Conservation (phyloP, 2,113 vertebrate genomes). For the Mormyrus lacerda region DNA sequence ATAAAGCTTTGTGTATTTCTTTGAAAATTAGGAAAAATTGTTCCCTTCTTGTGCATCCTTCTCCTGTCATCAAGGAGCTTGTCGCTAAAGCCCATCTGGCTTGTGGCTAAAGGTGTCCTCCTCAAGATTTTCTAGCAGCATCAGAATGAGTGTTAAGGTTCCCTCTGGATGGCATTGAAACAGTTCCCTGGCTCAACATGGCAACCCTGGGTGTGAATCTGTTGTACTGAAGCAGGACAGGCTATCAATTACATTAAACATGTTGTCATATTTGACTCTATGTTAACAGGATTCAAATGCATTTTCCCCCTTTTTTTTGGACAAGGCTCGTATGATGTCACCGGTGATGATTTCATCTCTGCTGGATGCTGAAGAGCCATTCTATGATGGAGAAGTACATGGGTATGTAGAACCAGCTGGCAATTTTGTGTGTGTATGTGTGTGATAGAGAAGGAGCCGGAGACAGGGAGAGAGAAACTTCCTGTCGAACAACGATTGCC, state of each 20-base stretch:
- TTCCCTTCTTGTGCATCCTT: not conserved
- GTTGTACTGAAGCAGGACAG: not conserved
- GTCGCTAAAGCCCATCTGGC: not conserved
- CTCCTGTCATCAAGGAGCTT: not conserved
- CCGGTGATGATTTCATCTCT: constrained; percentile 20
- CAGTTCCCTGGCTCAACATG: not conserved
- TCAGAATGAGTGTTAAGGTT: not conserved
- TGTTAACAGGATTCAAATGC: not conserved
- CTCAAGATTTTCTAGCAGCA: not conserved
- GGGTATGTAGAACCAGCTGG: no score
- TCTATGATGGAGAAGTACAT: not conserved
- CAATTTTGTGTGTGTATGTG: not conserved
- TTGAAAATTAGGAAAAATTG: not conserved
- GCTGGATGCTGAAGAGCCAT: not conserved
- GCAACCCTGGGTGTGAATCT: not conserved
- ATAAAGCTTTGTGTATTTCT: not conserved
- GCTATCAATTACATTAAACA: not conserved
- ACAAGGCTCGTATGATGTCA: constrained; percentile 32
- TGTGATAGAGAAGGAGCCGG: constrained; percentile 23
- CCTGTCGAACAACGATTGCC: constrained; percentile 43
- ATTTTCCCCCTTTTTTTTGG: not conserved
- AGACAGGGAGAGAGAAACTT: constrained; percentile 16
- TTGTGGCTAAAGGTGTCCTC: not conserved
- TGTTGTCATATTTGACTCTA: not conserved
- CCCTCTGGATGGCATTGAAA: not conserved